Conservation (phyloP, 2,797 vertebrate species). For the Rachycentron canadum region DNA sequence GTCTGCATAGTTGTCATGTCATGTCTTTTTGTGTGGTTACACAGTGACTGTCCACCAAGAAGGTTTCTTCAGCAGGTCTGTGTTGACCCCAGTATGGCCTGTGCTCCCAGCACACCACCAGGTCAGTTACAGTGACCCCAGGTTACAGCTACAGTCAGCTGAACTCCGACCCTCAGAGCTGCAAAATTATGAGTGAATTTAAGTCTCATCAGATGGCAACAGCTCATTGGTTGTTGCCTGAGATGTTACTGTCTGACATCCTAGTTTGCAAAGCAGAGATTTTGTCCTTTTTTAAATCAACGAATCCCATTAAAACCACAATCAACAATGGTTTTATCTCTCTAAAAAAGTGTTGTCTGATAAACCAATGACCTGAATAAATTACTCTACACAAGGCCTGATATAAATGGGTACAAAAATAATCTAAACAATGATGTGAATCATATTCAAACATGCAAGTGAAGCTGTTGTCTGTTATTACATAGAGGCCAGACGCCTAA, state of each 20-base stretch:
- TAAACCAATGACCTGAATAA: background rate
- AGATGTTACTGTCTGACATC: slow-evolving; percentile 3
- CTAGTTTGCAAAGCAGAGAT: background rate
- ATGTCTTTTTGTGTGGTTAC: slow-evolving; percentile 3
- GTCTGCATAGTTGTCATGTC: slow-evolving; percentile 23
- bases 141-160: slow-evolving; percentile 1
- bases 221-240: slow-evolving; percentile 21
- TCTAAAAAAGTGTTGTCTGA: background rate
- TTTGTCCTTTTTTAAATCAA: slow-evolving; percentile 1
- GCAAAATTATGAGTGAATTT: slow-evolving; percentile 15
- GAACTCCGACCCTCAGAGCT: slow-evolving; percentile 43
- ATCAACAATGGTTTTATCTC: slow-evolving; percentile 1
- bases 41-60: background rate
- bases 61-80: slow-evolving; percentile 11
- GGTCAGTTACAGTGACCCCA: slow-evolving; percentile 1
- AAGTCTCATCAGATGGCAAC: background rate
- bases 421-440: no score
- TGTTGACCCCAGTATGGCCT: slow-evolving; percentile 20
- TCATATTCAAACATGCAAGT: no score
- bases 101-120: slow-evolving; percentile 33
- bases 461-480: no score
- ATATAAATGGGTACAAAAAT: no score
- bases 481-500: no score
- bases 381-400: background rate
- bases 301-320: background rate